Base-by-base conservation (phyloP, 2,113 vertebrate genomes). In the Ancistrus triradiatus region DNA sequence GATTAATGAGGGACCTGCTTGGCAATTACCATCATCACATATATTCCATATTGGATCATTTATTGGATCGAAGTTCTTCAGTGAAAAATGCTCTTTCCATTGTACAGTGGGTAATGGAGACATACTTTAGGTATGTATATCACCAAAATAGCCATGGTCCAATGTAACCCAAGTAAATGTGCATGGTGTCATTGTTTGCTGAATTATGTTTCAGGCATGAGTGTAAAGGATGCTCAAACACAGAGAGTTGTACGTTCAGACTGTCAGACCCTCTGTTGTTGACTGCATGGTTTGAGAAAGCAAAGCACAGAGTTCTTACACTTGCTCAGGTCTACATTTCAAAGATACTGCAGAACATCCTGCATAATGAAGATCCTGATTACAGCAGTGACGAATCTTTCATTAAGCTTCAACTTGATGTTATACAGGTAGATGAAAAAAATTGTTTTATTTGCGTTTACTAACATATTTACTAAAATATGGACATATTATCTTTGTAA, bases 401-500 rank as follows among this genome's bases (percentile, higher is more conserved):
- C 0, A 15, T 78, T 28, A 2, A 33, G 22, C 37, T 85, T 6
- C 68, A 83, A 6, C 1, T 85, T 14, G 83, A 86, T 71, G 63
- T 64, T 2, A 80, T 79, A 60, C 70, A 77, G 76, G 85, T 85
- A 74, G 11, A 37, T 18, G 1, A 38, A 7, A 22, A 11, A 44
- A 9, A 42, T n/a, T n/a, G n/a, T n/a, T n/a, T n/a, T n/a, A n/a
- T n/a, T n/a, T n/a, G n/a, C n/a, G n/a, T 25, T 17, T 46, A 18
- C 4, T 43, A 8, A 38, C 7, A 2, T 11, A 3, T 13, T 38
- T 13, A 5, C 28, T 9, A 33, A 33, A 33, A 33, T 33, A 8
- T 24, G 15, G n/a, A 10, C 33, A 38, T 1, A 25, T 13, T 15
- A 7, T 44, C 24, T 2, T 17, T 38, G 2, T 11, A 8, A 8